phyloP scores from a whole-genome alignment of 2,113 vertebrate genomes.

The Dendropsophus ebraccatus region DNA sequence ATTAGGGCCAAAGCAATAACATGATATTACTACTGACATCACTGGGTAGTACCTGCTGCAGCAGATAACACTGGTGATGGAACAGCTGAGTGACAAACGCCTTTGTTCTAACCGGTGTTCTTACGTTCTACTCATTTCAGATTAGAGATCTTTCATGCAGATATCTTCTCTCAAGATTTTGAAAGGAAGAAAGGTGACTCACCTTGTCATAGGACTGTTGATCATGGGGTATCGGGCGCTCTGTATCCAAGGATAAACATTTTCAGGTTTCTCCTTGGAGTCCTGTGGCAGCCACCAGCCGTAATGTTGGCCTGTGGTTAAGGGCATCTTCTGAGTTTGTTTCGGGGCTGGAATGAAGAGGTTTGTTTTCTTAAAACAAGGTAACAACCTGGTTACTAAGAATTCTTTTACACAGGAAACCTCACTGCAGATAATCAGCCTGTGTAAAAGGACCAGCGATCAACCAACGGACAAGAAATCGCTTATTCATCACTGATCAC shows the following conservation, averaged over 20 bases:
- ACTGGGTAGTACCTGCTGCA: too few species aligned
- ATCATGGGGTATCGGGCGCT: slow-evolving; percentile 66
- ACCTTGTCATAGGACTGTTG: slow-evolving; percentile 80
- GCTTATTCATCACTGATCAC: too few species aligned
- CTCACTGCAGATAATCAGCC: too few species aligned
- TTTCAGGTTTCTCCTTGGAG: slow-evolving; percentile 47
- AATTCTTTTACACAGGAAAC: too few species aligned
- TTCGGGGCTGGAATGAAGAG: slow-evolving; percentile 73
- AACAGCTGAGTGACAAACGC: too few species aligned
- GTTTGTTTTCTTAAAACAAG: not conserved
- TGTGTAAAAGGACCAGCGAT: too few species aligned
- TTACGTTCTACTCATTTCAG: too few species aligned
- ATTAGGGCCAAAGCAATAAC: too few species aligned
- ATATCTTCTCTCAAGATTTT: not conserved
- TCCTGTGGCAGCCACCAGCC: slow-evolving; percentile 73
- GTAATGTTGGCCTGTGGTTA: slow-evolving; percentile 78
- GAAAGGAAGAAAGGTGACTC: not conserved
- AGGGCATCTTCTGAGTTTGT: slow-evolving; percentile 74
- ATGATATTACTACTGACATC: too few species aligned
- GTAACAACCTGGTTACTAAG: not conserved
- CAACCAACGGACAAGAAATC: too few species aligned
- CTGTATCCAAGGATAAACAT: slow-evolving; percentile 70
- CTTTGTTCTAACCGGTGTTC: not conserved
- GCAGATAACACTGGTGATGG: too few species aligned
- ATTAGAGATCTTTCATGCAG: too few species aligned